phyloP scores from a whole-genome alignment of 2,797 vertebrate genomes.

The Enteromius unitaeniatus region DNA sequence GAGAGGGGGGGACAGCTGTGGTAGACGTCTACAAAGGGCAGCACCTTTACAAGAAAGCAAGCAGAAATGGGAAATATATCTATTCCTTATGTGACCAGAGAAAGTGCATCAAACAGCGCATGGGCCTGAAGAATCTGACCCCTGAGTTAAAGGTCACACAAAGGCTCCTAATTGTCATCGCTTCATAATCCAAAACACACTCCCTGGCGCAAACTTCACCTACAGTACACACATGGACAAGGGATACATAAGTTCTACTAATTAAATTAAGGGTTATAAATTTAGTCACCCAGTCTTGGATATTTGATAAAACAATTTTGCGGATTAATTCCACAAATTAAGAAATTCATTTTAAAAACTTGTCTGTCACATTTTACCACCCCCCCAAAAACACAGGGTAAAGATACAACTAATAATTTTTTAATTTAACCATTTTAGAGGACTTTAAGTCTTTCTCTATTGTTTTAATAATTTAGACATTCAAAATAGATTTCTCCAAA shows the following conservation, averaged over 20 bases:
- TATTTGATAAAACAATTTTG: not conserved
- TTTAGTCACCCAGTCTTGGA: not conserved
- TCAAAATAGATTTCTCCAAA: not conserved
- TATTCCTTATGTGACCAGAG: constrained; percentile 63
- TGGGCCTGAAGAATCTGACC: constrained; percentile 35
- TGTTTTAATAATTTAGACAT: not conserved
- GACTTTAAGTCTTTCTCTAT: not conserved
- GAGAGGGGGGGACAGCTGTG: constrained; percentile 63
- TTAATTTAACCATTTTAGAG: not conserved
- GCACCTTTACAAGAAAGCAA: constrained; percentile 57
- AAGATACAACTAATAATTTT: not conserved
- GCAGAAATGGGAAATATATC: constrained; percentile 74
- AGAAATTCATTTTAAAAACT: not conserved
- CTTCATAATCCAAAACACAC: constrained; percentile 51
- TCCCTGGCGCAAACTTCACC: constrained; percentile 19
- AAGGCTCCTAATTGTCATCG: constrained; percentile 27
- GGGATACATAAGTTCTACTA: not conserved
- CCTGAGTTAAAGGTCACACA: constrained; percentile 45
- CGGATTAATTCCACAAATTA: not conserved
- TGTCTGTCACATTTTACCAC: not conserved
- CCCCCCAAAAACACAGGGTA: not conserved
- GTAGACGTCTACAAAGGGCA: constrained; percentile 66
- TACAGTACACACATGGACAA: not conserved
- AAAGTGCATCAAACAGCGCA: constrained; percentile 20
- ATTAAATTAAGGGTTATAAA: not conserved